Conservation (phyloP, 2,113 vertebrate species). For the Aplodontia rufa region DNA sequence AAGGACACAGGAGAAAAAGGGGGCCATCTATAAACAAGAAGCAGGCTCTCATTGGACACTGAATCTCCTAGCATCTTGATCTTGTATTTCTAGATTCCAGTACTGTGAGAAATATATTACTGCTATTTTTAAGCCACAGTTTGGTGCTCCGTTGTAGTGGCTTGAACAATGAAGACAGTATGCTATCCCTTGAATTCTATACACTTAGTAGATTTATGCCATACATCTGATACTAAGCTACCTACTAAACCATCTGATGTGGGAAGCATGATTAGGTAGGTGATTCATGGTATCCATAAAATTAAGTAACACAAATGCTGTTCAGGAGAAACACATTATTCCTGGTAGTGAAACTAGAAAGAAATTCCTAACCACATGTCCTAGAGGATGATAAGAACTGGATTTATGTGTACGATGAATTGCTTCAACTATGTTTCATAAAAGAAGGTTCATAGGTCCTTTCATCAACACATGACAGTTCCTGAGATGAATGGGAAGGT, state of each 20-base stretch:
- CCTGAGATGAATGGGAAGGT: not conserved
- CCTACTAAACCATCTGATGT: slow-evolving; percentile 54
- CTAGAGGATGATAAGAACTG: slow-evolving; percentile 44
- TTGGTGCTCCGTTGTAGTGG: not conserved
- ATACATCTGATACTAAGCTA: slow-evolving; percentile 22
- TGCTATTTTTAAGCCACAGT: not conserved
- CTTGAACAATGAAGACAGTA: not conserved
- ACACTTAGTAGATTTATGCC: slow-evolving; percentile 27
- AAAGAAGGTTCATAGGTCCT: slow-evolving; percentile 43
- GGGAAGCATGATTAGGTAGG: slow-evolving; percentile 49
- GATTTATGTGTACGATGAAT: slow-evolving; percentile 51
- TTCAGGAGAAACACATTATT: slow-evolving; percentile 43
- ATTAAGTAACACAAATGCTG: slow-evolving; percentile 38
- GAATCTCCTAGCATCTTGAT: not conserved
- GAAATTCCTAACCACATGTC: slow-evolving; percentile 25
- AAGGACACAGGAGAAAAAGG: not conserved
- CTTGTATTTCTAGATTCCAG: not conserved
- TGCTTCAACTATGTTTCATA: slow-evolving; percentile 47
- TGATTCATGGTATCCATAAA: slow-evolving; percentile 53
- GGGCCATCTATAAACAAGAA: not conserved
- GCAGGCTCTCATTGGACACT: not conserved
- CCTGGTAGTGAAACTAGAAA: not conserved
- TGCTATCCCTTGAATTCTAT: not conserved
- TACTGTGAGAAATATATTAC: not conserved
- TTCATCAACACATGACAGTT: slow-evolving; percentile 7